Evolutionary conservation across 2,113 vertebrate species (phyloP), one percentile per base, ranked within the genome.

Genomic region (Sus scrofa): DNA sequence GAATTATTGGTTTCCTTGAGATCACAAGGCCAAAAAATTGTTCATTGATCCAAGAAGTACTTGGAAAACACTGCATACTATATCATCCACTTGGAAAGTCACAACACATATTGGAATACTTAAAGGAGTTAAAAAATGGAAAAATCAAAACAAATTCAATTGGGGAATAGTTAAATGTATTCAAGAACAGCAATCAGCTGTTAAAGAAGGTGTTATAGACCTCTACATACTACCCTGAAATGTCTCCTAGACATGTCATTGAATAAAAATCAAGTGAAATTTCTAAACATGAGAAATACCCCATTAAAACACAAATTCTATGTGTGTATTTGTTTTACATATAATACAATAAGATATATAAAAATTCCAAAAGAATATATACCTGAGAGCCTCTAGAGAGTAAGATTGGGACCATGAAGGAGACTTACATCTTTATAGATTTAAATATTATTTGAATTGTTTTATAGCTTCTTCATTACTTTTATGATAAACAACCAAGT

Each of bases 401-500:
- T 22, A 75, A 32, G n/a, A 62, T 2, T 83, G 68, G 16, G 20
- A 37, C 39, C 63, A 77, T 13, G 15, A 95, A 70, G 65, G 65
- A 74, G 83, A 94, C 65, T 52, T 97, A 37, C 12, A 88, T 77
- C 44, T 96, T 93, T 91, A 94, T 83, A 94, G 95, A 89, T 95
- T 79, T 65, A 34, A 56, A 50, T 91, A 97, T 94, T 93, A 96
- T 93, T 70, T 96, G 91, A 65, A 86, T 91, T 96, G 44, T 70
- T 96, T 93, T 91, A 86, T 78, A 85, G 71, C 1, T 27, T 44
- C 44, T 95, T 94, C 94, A 96, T 88, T 95, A 63, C 19, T 81
- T 93, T 90, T 88, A 93, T 95, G 91, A 96, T 88, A 94, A 97
- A 95, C 85, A 68, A 74, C 95, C 85, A 96, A 92, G 54, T 44